Base-by-base conservation (phyloP, 2,113 vertebrate genomes). In the Hippocampus mohnikei region DNA sequence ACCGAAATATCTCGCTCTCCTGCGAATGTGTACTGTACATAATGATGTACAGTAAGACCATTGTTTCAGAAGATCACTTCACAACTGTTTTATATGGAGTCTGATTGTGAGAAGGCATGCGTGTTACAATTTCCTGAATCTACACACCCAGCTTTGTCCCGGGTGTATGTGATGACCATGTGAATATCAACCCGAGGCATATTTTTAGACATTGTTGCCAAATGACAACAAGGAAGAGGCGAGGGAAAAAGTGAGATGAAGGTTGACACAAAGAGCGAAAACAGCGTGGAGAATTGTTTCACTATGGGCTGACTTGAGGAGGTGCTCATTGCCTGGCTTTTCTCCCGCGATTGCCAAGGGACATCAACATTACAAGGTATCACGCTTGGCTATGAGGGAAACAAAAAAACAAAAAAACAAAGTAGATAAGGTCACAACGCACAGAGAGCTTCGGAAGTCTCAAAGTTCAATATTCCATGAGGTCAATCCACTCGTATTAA, bases 241-340 rank as follows among this genome's bases (percentile, higher is more conserved):
- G 65, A 52, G 37, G 33, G 52, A 16, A 48, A 64, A 44, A 23
- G 61, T 5, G 0, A 12, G n/a, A 44, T 5, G 55, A 58, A 72
- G 37, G 33, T 42, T 3, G 21, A 62, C 63, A 48, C 52, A 60
- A 21, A 48, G 50, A 71, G 48, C 66, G 18, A 8, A 27, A 10
- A 23, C 18, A 72, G 71, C 13, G 1, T 75, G 79, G 5, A 11
- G 76, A 44, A 33, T 64, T 4, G 48, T 72, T 78, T 83, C 66
- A 41, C 42, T 73, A 71, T 77, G 76, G 56, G 75, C 82, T 81
- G 85, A 87, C 84, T 84, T 88, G 74, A 86, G 85, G 79, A 81
- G 1, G 44, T 70, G 61, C 75, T 86, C 80, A 72, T 82, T 33
- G 66, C 67, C 69, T 71, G 64, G 71, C 73, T 18, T 41, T 72